Base-by-base conservation (phyloP, 2,888 invertebrate species). In the Amphipoea lucens region DNA sequence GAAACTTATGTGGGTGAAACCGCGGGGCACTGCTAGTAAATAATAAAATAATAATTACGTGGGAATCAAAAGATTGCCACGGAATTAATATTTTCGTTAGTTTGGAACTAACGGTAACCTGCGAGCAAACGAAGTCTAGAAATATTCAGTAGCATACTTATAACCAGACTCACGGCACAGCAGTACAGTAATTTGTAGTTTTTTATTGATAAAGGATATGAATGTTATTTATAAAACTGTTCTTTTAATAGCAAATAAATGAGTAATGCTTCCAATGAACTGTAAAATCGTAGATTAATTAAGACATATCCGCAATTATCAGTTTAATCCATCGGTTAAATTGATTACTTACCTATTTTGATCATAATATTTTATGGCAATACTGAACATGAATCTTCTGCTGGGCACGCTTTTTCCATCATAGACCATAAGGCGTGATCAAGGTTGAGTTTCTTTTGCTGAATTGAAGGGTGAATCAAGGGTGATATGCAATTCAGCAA, bases 141-240 rank as follows among this genome's bases (percentile, higher is more conserved):
- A 66, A 81, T 78, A 62, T 67, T 60, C 66, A 9, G 14, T 51
- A 51, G 23, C 2, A 1, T 36, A n/a, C n/a, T n/a, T n/a, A 17
- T 29, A 40, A 65, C 9, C 6, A 63, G 20, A 54, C 2, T 54
- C 42, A 48, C 29, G 23, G 20, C 14, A 57, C 62, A 66, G 7
- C 4, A 20, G 14, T 51, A 66, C 20, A 60, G 17, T 29, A 9
- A 62, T 69, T 60, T 45, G 40, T 45, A 78, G 48, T 51, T 68
- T 81, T 45, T 74, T 69, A 81, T 65, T 70, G 42, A 40, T 84
- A 42, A 65, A 83, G 86, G 86, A 85, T 60, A 75, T 73, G 63
- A 81, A 40, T 29, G 40, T 68, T 75, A 85, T 75, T 75, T 65
- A 72, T 14, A 40, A 29, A 73, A 68, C 81, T 72, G 85, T 74